phyloP scores from a whole-genome alignment of 2,797 vertebrate species.

The Mormyrus hasselquistii region DNA sequence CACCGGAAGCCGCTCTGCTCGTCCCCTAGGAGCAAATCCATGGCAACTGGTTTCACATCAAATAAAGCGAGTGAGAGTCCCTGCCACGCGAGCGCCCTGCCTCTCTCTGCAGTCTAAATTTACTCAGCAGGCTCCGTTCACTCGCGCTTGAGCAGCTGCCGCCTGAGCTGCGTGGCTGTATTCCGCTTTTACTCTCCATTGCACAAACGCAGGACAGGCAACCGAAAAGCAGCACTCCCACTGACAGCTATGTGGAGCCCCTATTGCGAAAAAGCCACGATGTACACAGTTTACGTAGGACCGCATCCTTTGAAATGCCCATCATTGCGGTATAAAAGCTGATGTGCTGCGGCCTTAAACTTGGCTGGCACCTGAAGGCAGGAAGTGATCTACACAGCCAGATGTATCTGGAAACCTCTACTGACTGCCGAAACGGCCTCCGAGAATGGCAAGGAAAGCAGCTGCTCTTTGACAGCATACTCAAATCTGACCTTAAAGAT shows the following conservation, averaged over 20 bases:
- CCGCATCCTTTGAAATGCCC: background rate
- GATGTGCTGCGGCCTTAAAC: background rate
- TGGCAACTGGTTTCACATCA: constrained; percentile 47
- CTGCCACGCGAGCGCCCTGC: constrained; percentile 34
- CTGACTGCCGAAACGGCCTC: background rate
- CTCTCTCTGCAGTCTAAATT: constrained; percentile 23
- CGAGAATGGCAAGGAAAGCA: background rate
- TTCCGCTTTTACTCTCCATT: background rate
- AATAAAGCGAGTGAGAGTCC: constrained; percentile 42
- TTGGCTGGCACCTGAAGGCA: background rate
- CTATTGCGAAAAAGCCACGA: background rate
- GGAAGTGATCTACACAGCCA: background rate
- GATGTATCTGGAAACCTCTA: background rate
- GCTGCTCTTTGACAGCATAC: background rate
- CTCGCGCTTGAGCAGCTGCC: background rate
- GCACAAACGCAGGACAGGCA: background rate
- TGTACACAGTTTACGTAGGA: background rate
- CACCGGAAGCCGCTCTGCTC: constrained; percentile 32
- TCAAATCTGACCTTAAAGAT: constrained; percentile 29
- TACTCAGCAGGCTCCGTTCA: background rate
- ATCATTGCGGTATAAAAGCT: background rate
- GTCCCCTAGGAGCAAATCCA: constrained; percentile 38
- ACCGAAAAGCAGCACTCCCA: background rate
- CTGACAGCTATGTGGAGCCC: background rate
- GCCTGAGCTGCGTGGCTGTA: background rate